Evolutionary conservation across 1,140 invertebrate species (phyloP), one percentile per base, ranked within the genome.

Genomic region (Aphaenogaster rudis): DNA sequence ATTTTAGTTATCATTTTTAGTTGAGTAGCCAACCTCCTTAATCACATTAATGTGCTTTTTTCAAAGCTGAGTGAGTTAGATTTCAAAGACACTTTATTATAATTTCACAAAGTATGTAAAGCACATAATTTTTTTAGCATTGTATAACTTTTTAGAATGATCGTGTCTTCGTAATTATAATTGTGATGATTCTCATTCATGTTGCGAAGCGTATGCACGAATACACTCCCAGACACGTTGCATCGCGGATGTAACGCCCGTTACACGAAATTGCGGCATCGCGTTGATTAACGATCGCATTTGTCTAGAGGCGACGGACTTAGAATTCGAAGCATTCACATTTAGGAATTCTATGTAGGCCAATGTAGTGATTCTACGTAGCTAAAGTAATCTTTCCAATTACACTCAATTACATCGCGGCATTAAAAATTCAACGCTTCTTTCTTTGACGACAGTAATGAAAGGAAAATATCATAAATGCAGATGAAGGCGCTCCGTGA

Each of bases 191-290:
- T 79, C 3, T 66, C 45, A 7, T 17, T 78, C 5, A 6, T 3
- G 17, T 79, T 79, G 33, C 28, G 9, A 50, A 64, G 42, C 33
- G 50, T 52, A 36, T 28, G 11, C 17, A 54, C 33, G 3, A 39
- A 21, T 21, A 3, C 21, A 64, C 13, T 61, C 76, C 1, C 59
- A 11, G 17, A 28, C n/a, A 64, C 2, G 59, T 78, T 79, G 28
- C 28, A 57, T 63, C 6, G 76, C 28, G 59, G 7, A 64, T 61
- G 36, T 78, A 21, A 33, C 59, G 21, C 21, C 11, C 21, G 17
- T 61, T 77, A 45, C 15, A 61, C 42, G 33, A 79, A 79, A 79
- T 52, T 79, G 59, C 61, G 17, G 17, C 33, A 79, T 39, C 45
- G 28, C 1, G 11, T 4, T 79, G 42, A 64, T 78, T 63, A 48